A percentile compares a stretch with the other conserved stretches of the same genome.
Evolutionary conservation across 2,888 invertebrate genomes (phyloP).

Genomic region (Amphipoea lucens): DNA sequence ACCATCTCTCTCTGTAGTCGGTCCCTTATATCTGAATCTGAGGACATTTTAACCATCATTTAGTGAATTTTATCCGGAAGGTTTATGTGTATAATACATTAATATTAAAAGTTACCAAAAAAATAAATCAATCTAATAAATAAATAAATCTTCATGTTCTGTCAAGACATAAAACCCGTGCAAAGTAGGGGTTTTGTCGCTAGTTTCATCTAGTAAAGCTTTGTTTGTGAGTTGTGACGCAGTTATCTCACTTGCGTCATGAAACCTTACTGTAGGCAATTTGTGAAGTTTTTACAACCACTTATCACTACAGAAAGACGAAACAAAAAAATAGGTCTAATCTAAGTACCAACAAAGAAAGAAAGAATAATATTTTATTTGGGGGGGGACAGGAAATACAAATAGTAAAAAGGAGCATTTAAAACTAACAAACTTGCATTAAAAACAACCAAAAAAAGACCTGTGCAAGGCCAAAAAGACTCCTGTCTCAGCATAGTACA

Average conservation of each 20-base stretch:
- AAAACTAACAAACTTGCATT: too few relatives aligned
- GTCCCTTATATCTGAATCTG: too few relatives aligned
- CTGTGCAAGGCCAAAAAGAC: too few relatives aligned
- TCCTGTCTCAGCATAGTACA: too few relatives aligned
- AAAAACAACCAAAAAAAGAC: too few relatives aligned
- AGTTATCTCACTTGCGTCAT: background rate
- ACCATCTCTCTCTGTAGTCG: too few relatives aligned
- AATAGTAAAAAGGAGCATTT: too few relatives aligned
- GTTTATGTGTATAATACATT: background rate
- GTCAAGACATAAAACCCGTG: background rate
- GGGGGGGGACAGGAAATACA: too few relatives aligned
- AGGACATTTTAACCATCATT: background rate
- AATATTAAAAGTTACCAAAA: background rate
- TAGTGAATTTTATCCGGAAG: background rate
- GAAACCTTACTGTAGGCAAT: conserved; percentile 2
- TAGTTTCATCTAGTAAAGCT: background rate
- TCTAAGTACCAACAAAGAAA: background rate
- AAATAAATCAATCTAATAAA: too few relatives aligned
- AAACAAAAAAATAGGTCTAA: background rate
- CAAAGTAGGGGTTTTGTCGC: background rate
- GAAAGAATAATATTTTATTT: too few relatives aligned
- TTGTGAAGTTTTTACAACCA: background rate
- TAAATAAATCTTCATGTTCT: background rate
- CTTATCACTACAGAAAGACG: background rate
- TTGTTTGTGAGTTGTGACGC: background rate